Evolutionary conservation across 2,888 invertebrate genomes (phyloP).

Genomic region (Polylopha cassiicola): DNA sequence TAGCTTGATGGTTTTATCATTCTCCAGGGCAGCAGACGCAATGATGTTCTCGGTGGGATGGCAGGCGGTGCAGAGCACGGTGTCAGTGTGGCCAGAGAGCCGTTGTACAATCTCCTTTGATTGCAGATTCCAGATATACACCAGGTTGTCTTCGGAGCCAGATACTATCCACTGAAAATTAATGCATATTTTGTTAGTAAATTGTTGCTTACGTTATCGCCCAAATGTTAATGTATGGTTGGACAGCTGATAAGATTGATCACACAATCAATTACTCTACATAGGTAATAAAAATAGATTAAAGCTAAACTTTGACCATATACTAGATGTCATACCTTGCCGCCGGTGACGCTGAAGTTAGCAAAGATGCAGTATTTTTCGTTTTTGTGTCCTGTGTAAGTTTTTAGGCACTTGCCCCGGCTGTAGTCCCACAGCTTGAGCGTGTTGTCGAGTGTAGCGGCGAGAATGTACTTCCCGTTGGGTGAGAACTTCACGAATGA

Average conservation of each 20-base stretch:
- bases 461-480: constrained; percentile 99
- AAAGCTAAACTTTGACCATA: background rate
- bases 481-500: constrained; percentile 99
- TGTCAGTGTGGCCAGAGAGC: constrained; percentile 96
- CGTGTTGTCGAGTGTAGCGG: constrained; percentile 98
- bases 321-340: constrained; percentile 83
- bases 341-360: constrained; percentile 99
- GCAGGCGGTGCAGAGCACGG: constrained; percentile 97
- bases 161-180: constrained; percentile 96
- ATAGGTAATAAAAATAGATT: constrained; percentile 2
- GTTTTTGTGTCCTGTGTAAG: constrained; percentile 98
- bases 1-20: constrained; percentile 98
- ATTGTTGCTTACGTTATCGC: too few species aligned
- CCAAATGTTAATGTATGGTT: too few species aligned
- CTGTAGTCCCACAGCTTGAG: constrained; percentile 99
- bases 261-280: too few species aligned
- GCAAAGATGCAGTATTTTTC: constrained; percentile 99
- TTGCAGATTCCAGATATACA: constrained; percentile 99
- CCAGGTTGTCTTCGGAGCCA: constrained; percentile 99
- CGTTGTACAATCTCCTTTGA: constrained; percentile 99
- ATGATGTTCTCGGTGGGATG: constrained; percentile 99
- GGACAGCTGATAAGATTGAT: too few species aligned
- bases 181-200: too few species aligned
- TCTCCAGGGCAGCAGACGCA: constrained; percentile 98
- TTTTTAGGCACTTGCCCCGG: constrained; percentile 98